phyloP scores from a whole-genome alignment of 2,113 vertebrate genomes.

The Catharus fuscescens region DNA sequence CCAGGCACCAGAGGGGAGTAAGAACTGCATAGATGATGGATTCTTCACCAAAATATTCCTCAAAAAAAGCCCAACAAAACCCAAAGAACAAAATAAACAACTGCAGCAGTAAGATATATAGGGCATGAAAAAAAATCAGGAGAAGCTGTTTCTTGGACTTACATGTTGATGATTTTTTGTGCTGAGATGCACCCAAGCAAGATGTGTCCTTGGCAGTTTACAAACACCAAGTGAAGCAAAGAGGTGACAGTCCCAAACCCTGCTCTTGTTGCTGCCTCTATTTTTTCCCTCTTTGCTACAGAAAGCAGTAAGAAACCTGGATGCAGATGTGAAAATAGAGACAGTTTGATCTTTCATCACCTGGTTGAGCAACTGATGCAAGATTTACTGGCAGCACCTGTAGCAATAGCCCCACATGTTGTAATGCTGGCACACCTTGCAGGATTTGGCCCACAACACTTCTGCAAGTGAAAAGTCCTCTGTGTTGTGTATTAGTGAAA shows the following conservation, averaged over 20 bases:
- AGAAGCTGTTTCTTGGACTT: not conserved
- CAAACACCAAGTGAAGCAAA: not conserved
- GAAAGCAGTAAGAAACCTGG: not conserved
- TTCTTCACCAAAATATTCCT: not conserved
- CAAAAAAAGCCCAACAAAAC: not conserved
- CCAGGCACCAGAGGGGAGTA: not conserved
- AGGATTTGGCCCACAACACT: not conserved
- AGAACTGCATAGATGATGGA: not conserved
- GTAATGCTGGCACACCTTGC: slow-evolving; percentile 51
- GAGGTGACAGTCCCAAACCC: not conserved
- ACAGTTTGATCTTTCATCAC: slow-evolving; percentile 25
- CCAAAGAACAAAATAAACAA: not conserved
- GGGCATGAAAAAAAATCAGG: not conserved
- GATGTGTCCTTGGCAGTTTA: not conserved
- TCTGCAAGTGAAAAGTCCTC: slow-evolving; percentile 17
- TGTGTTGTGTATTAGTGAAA: slow-evolving; percentile 16
- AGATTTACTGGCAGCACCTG: slow-evolving; percentile 48
- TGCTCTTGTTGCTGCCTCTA: not conserved
- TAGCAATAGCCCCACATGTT: not conserved
- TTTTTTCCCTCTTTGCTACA: not conserved
- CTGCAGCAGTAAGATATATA: not conserved
- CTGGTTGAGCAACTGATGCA: slow-evolving; percentile 1
- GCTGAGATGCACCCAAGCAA: not conserved
- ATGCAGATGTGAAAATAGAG: not conserved
- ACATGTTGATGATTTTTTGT: not conserved